Percentiles rank a stretch among this genome's conserved stretches.
phyloP scores from a whole-genome alignment of 2,797 vertebrate species.

The Eulemur coronatus region DNA sequence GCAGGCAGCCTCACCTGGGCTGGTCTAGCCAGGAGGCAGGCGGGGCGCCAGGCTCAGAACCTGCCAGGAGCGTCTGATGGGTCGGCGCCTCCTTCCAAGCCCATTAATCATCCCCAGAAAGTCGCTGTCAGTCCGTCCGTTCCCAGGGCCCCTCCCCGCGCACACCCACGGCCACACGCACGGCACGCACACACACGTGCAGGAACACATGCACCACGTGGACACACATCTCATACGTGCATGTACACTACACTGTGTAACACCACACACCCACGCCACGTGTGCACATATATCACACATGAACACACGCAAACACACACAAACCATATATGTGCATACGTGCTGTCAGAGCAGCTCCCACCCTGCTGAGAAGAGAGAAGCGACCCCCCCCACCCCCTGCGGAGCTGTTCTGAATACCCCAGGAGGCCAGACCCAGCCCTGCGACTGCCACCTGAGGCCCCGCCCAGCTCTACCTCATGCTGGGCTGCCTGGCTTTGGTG shows the following conservation, averaged over 20 bases:
- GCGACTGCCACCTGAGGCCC: background rate
- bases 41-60: background rate
- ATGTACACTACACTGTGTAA: background rate
- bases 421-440: rapidly evolving
- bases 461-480: rapidly evolving
- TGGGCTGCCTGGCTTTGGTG: background rate
- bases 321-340: rapidly evolving
- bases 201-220: rapidly evolving
- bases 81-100: background rate
- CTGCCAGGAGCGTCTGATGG: background rate
- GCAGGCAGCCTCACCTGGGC: background rate
- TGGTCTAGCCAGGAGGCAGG: background rate
- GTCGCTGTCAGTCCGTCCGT: background rate
- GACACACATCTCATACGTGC: too few relatives aligned
- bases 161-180: background rate
- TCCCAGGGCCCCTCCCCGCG: background rate
- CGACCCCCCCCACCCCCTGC: background rate
- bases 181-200: rapidly evolving
- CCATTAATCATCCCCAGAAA: conserved; percentile 16
- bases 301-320: background rate
- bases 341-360: background rate
- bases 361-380: background rate
- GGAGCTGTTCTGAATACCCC: background rate
- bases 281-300: background rate
- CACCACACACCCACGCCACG: background rate